Evolutionary conservation across 2,888 invertebrate species (phyloP).

Genomic region (Acanthacorydalis orientalis): DNA sequence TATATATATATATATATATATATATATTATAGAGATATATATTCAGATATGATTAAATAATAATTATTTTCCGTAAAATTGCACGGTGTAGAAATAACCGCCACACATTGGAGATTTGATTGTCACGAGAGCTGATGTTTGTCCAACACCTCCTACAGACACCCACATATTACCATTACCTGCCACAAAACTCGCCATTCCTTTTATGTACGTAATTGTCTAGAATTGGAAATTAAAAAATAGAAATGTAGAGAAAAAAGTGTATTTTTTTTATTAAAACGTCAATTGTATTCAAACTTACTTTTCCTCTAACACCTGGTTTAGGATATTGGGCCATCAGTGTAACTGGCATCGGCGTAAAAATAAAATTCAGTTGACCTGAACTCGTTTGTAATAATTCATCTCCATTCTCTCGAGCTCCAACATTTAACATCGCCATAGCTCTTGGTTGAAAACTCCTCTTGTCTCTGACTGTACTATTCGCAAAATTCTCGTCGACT

Average conservation of each 20-base stretch:
- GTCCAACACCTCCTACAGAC: not conserved
- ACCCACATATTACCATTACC: not conserved
- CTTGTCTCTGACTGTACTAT: no score
- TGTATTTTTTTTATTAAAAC: not conserved
- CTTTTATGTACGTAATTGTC: not conserved
- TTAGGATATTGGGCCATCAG: not conserved
- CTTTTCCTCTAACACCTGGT: not conserved
- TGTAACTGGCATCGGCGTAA: not conserved
- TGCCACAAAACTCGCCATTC: not conserved
- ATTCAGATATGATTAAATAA: no score
- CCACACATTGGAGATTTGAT: not conserved
- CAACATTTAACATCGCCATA: constrained; percentile 3
- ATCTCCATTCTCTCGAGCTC: not conserved
- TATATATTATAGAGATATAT: no score
- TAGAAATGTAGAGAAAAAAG: not conserved
- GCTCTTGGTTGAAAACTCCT: constrained; percentile 9
- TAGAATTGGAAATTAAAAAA: not conserved
- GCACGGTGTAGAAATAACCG: not conserved
- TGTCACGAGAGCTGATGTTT: not conserved
- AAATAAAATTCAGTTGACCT: not conserved
- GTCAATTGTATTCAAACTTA: not conserved
- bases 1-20: no score
- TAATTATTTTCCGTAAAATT: not conserved
- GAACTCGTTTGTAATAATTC: not conserved
- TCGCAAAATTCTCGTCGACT: no score